Evolutionary conservation across 2,113 vertebrate genomes (phyloP).

Genomic region (Chaetura pelagica): DNA sequence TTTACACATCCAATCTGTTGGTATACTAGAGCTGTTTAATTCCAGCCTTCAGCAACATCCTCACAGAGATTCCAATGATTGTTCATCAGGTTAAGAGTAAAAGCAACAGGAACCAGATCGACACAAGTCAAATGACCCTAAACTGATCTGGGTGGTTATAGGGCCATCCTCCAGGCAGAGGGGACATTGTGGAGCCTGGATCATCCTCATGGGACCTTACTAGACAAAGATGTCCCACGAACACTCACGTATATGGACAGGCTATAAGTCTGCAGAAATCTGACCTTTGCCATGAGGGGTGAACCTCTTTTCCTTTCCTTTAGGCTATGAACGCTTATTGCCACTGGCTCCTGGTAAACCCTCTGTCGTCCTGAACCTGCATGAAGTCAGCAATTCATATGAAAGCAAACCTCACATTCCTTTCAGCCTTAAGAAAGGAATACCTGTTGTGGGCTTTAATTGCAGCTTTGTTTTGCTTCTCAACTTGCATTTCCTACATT

Average conservation of each 20-base stretch:
- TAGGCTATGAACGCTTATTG: conserved; percentile 35
- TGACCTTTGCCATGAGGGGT: conserved; percentile 80
- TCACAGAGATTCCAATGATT: conserved; percentile 36
- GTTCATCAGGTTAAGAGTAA: conserved; percentile 49
- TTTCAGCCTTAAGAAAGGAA: conserved; percentile 9
- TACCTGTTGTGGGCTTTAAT: conserved; percentile 45
- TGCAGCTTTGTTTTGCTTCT: background rate
- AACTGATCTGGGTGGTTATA: conserved; percentile 65
- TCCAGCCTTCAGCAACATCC: conserved; percentile 41
- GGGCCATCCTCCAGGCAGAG: conserved; percentile 70
- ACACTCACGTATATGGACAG: conserved; percentile 59
- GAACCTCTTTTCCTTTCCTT: conserved; percentile 73
- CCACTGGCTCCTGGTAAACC: conserved; percentile 18
- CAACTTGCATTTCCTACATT: background rate
- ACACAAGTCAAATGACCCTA: conserved; percentile 75
- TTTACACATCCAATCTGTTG: conserved; percentile 40
- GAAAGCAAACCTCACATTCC: conserved; percentile 39
- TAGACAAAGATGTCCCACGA: conserved; percentile 69
- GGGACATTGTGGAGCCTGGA: conserved; percentile 78
- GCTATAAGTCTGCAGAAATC: conserved; percentile 72
- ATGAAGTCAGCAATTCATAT: conserved; percentile 41
- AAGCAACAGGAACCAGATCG: conserved; percentile 71
- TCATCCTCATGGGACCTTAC: conserved; percentile 68
- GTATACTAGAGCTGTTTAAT: conserved; percentile 12
- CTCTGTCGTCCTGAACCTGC: conserved; percentile 47